Base-by-base conservation (phyloP, 2,797 vertebrate genomes). In the Streptopelia turtur region DNA sequence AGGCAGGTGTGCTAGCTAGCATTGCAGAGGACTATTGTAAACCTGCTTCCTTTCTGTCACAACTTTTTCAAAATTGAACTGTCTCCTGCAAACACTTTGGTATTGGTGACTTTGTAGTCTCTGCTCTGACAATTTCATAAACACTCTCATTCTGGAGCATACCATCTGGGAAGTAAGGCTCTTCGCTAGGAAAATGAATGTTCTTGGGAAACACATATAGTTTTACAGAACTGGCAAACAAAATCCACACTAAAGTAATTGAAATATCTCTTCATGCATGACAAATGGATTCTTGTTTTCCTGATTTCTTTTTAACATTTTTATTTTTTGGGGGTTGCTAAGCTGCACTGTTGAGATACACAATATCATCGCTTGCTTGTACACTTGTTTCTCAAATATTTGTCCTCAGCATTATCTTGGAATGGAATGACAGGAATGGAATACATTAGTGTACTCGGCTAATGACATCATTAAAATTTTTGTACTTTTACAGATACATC, bases 211-310 rank as follows among this genome's bases (percentile, higher is more conserved):
- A 84, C 13, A 55, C 5, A 37, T n/a, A 16, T 5, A 47, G 22
- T 80, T 93, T 55, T 91, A 78, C 61, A 68, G 25, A 92, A 95
- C 71, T 70, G 86, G 47, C 50, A 94, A 87, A 94, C 15, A 87
- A 23, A 78, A 47, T 50, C 72, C 61, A 64, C 30, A 90, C 43
- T 59, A 74, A 89, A 71, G 30, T 69, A 94, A 80, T 53, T 91
- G 86, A 92, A 89, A 91, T 50, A 78, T 65, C 39, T 77, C 45
- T 95, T 91, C 57, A 64, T 79, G 81, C 78, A 55, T 91, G 55
- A 92, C 13, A 0, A 94, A 89, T 57, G 6, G n/a, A 89, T 60
- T 78, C 77, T 81, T 28, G 7, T 83, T 89, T 89, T 17, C 69
- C 89, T 95, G 92, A 23, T 11, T 55, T 66, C 27, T 45, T 77